Percentiles rank a stretch among this genome's conserved stretches.
Conservation (phyloP, 2,797 vertebrate genomes). For the Perodicticus potto region DNA sequence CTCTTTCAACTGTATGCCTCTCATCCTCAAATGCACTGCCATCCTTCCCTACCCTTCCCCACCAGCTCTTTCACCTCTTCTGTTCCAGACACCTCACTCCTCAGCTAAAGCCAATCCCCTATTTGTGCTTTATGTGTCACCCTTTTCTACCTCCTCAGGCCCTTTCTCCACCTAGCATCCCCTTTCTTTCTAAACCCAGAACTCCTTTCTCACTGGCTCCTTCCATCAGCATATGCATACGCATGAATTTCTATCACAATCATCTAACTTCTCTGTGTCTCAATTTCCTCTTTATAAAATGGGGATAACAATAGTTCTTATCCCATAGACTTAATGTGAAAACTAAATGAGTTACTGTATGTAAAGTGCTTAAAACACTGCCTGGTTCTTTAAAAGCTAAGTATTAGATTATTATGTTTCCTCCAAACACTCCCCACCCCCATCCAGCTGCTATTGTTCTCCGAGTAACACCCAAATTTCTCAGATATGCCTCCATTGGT, state of each 20-base stretch:
- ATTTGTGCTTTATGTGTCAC: not conserved
- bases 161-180: not conserved
- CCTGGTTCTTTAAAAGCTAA: conserved; percentile 5
- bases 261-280: not conserved
- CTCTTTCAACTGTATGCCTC: not conserved
- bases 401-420: not conserved
- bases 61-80: not conserved
- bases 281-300: conserved; percentile 47
- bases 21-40: not conserved
- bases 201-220: not conserved
- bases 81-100: not conserved
- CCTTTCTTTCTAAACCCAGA: conserved; percentile 44
- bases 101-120: not conserved
- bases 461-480: not conserved
- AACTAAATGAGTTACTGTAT: not conserved
- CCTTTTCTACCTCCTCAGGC: not conserved
- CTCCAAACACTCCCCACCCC: not conserved
- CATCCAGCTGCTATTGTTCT: conserved; percentile 2
- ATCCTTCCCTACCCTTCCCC: not conserved
- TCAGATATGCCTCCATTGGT: not conserved
- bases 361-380: conserved; percentile 30
- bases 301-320: not conserved
- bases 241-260: not conserved
- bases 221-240: not conserved
- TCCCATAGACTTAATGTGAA: not conserved